These are phyloP conservation scores for Porites divaricata DNA, from an alignment of 92 coral and sea anemone species.

Conservation along the genomic window DNA sequence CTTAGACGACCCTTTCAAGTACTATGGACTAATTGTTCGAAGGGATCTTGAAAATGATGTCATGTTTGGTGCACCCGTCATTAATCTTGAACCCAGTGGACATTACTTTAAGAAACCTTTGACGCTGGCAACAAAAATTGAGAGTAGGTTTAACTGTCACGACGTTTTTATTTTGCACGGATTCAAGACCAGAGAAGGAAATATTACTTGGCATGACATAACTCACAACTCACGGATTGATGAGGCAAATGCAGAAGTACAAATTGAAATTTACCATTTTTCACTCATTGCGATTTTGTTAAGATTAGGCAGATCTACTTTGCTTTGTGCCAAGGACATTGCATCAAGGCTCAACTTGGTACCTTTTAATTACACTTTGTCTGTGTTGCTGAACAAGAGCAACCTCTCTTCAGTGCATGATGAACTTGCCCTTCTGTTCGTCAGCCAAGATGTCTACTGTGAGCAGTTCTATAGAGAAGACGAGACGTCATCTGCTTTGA, in stretches of 20 bases:
- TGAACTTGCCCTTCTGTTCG: conserved; percentile 7
- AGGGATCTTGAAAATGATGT: background rate
- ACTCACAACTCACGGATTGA: background rate
- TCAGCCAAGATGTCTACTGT: conserved; percentile 16
- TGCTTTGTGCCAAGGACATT: background rate
- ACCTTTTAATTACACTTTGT: conserved; percentile 1
- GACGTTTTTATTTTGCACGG: background rate
- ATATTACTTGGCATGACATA: background rate
- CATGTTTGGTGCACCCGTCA: background rate
- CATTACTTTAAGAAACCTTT: background rate
- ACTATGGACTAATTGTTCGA: background rate
- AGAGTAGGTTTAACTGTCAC: background rate
- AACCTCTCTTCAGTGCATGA: background rate
- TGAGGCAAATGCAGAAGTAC: background rate
- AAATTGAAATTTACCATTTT: background rate
- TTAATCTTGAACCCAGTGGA: background rate
- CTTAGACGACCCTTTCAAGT: background rate
- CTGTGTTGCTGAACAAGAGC: background rate
- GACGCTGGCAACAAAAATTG: background rate
- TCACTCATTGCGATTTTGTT: background rate
- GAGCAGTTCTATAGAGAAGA: conserved; percentile 7
- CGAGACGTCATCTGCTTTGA: conserved; percentile 1
- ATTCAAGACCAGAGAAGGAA: background rate
- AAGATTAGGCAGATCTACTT: background rate
- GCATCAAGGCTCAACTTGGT: background rate